These are phyloP conservation scores for Eremophila alpestris DNA, from an alignment of 2,797 vertebrate genomes.

Conservation along the genomic window DNA sequence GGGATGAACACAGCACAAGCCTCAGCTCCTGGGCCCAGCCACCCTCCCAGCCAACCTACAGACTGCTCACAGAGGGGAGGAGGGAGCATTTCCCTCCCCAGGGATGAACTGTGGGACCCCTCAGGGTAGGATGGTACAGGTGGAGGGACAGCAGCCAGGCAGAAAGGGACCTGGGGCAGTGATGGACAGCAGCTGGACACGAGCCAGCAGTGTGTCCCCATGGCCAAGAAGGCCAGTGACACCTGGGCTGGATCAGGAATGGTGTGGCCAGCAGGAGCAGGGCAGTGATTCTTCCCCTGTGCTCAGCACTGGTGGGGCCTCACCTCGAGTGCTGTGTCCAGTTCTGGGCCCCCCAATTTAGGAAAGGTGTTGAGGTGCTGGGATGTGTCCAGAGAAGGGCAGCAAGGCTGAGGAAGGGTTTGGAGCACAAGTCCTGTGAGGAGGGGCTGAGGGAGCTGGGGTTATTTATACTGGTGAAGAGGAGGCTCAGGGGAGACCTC, in stretches of 20 bases:
- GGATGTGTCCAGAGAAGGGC: background rate
- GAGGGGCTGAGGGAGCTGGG: background rate
- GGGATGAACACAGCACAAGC: background rate
- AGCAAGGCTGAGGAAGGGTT: background rate
- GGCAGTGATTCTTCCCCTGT: background rate
- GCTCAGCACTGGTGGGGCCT: rapidly evolving
- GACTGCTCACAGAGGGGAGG: background rate
- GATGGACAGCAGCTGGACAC: rapidly evolving
- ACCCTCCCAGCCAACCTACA: background rate
- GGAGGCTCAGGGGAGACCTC: background rate
- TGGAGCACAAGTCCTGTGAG: background rate
- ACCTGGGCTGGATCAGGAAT: background rate
- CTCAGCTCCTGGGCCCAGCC: background rate
- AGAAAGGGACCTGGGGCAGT: background rate
- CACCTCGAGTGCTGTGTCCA: background rate
- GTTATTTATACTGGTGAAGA: background rate
- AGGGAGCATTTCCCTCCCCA: background rate
- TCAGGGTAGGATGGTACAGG: rapidly evolving
- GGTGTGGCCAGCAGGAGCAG: background rate
- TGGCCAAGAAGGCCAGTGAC: background rate
- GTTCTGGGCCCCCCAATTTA: rapidly evolving
- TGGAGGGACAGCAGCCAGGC: background rate
- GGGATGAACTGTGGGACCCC: background rate
- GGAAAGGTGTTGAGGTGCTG: background rate
- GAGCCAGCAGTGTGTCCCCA: background rate